phyloP scores from a whole-genome alignment of 2,888 invertebrate species.

The Caenorhabditis sp. region DNA sequence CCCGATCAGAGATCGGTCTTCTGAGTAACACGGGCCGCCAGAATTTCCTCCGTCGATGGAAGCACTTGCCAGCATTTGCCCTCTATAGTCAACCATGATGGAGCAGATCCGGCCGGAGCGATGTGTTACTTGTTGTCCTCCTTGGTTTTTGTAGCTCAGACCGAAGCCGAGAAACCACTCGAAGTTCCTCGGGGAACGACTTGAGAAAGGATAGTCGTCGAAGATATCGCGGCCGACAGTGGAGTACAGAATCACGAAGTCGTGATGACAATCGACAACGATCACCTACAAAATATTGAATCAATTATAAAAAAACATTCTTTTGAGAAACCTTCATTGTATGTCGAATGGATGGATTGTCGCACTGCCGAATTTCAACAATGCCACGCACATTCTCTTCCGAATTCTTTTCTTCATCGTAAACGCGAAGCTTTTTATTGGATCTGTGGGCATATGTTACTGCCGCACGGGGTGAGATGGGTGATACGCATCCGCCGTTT shows the following conservation, averaged over 20 bases:
- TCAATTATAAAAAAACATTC: constrained; percentile 28
- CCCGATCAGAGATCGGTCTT: constrained; percentile 20
- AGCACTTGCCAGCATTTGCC: constrained; percentile 21
- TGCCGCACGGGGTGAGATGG: constrained; percentile 14
- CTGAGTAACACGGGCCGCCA: constrained; percentile 24
- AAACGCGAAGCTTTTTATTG: constrained; percentile 12
- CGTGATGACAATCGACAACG: constrained; percentile 13
- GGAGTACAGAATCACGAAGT: constrained; percentile 19
- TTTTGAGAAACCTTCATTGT: constrained; percentile 29
- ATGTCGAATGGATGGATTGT: constrained; percentile 8
- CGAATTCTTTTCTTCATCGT: constrained; percentile 16
- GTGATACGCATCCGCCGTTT: constrained; percentile 13
- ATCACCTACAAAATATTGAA: constrained; percentile 37
- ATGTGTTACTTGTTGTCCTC: constrained; percentile 25
- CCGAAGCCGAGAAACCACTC: constrained; percentile 25
- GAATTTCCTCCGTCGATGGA: constrained; percentile 27
- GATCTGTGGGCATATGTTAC: constrained; percentile 24
- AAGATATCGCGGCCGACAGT: constrained; percentile 12
- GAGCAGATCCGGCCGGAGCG: constrained; percentile 24
- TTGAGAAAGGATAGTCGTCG: constrained; percentile 13
- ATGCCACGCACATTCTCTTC: constrained; percentile 9
- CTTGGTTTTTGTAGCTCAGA: constrained; percentile 17
- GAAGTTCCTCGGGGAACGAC: constrained; percentile 6
- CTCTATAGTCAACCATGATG: constrained; percentile 13
- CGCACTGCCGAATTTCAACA: constrained; percentile 18